Percentiles rank a stretch among this genome's conserved stretches.
phyloP scores from a whole-genome alignment of 2,797 vertebrate species.

The Silurus aristotelis region DNA sequence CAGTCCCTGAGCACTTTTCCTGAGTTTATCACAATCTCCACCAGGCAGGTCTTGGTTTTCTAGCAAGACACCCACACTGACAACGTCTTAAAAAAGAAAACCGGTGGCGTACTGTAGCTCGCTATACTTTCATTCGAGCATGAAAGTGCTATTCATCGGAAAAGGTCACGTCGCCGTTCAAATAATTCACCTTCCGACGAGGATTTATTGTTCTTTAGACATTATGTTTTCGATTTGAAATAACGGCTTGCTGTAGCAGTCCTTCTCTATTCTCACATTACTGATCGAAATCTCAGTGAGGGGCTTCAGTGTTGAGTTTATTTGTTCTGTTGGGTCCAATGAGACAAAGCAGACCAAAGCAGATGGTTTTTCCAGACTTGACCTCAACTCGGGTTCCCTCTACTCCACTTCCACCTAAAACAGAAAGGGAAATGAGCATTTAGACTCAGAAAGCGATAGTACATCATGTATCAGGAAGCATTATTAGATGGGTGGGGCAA shows the following conservation, averaged over 20 bases:
- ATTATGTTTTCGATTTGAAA: conserved; percentile 39
- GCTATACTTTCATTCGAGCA: conserved; percentile 66
- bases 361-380: conserved; percentile 27
- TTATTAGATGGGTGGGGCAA: conserved; percentile 14
- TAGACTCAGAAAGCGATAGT: background rate
- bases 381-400: background rate
- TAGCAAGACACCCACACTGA: conserved; percentile 61
- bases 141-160: conserved; percentile 65
- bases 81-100: conserved; percentile 57
- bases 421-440: conserved; percentile 22
- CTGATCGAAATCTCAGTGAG: conserved; percentile 32
- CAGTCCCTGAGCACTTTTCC: conserved; percentile 66
- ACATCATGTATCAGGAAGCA: conserved; percentile 5
- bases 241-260: conserved; percentile 48
- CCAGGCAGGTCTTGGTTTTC: conserved; percentile 67
- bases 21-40: conserved; percentile 63
- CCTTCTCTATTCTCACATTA: conserved; percentile 35
- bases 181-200: conserved; percentile 37
- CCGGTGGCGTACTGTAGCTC: conserved; percentile 62
- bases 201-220: conserved; percentile 54
- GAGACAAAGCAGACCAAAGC: conserved; percentile 42
- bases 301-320: conserved; percentile 48
- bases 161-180: conserved; percentile 69
- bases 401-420: conserved; percentile 44
- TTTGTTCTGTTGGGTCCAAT: conserved; percentile 48